Evolutionary conservation across 1,140 invertebrate species (phyloP).

Genomic region (Danaus melanippus): DNA sequence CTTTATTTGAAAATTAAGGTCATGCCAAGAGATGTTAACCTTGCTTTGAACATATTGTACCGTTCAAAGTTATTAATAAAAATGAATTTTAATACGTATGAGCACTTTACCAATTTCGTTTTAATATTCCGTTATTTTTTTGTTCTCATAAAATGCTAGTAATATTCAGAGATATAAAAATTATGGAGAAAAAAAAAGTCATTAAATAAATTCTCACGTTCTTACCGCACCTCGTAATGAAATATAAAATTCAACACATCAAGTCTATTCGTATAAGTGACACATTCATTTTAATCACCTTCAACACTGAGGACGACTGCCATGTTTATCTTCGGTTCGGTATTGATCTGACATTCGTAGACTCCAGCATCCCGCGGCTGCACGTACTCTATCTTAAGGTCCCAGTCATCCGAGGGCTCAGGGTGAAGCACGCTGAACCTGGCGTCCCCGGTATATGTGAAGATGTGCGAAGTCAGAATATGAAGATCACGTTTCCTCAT

Average conservation of each 20-base stretch:
- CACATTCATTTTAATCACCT: constrained; percentile 72
- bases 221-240: no score
- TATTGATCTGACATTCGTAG: constrained; percentile 90
- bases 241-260: not conserved
- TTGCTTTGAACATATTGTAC: not conserved
- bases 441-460: constrained; percentile 90
- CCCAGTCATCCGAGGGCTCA: constrained; percentile 92
- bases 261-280: not conserved
- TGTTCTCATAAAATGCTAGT: no score
- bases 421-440: constrained; percentile 88
- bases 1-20: not conserved
- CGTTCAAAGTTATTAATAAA: no score
- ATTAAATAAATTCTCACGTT: no score
- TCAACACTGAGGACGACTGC: constrained; percentile 83
- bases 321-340: constrained; percentile 89
- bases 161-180: no score
- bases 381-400: constrained; percentile 89
- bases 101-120: no score
- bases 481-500: constrained; percentile 92
- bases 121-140: no score
- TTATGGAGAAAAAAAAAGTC: no score
- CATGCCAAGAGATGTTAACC: not conserved
- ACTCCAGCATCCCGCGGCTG: constrained; percentile 88
- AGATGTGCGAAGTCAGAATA: constrained; percentile 88
- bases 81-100: no score